phyloP scores from a whole-genome alignment of 2,113 vertebrate species.

The Sciurus niger region DNA sequence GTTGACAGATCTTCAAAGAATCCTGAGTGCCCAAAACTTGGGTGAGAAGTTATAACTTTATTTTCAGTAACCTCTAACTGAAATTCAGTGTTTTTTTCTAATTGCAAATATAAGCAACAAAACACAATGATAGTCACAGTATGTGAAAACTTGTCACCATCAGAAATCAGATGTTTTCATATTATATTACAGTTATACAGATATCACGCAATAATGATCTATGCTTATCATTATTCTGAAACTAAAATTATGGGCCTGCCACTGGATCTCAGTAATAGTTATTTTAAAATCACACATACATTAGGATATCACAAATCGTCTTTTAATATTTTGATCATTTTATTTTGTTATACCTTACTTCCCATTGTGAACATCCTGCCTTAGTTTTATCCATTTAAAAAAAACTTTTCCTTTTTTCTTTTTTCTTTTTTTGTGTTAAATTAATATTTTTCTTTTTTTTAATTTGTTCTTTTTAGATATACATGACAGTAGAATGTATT shows the following conservation, averaged over 20 bases:
- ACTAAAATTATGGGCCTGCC: not conserved
- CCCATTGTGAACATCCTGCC: not conserved
- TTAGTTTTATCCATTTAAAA: constrained; percentile 30
- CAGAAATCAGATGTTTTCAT: constrained; percentile 26
- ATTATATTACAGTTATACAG: not conserved
- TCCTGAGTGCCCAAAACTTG: not conserved
- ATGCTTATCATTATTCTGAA: not conserved
- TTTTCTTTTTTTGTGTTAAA: too few relatives aligned
- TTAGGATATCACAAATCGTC: not conserved
- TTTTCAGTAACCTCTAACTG: not conserved
- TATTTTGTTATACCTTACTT: constrained; percentile 28
- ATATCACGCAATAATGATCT: constrained; percentile 18
- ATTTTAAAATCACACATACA: not conserved
- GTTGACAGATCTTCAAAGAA: not conserved
- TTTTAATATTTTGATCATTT: constrained; percentile 48
- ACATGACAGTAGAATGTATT: too few relatives aligned
- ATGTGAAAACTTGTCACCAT: not conserved
- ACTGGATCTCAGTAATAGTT: constrained; percentile 16
- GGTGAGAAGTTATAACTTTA: not conserved
- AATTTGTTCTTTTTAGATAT: too few relatives aligned
- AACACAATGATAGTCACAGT: not conserved
- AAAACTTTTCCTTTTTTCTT: not conserved
- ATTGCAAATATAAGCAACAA: constrained; percentile 21
- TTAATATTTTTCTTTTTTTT: too few relatives aligned
- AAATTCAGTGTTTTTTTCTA: constrained; percentile 53